These are phyloP conservation scores for Corvus hawaiiensis DNA, from an alignment of 2,113 vertebrate species.

Conservation along the genomic window DNA sequence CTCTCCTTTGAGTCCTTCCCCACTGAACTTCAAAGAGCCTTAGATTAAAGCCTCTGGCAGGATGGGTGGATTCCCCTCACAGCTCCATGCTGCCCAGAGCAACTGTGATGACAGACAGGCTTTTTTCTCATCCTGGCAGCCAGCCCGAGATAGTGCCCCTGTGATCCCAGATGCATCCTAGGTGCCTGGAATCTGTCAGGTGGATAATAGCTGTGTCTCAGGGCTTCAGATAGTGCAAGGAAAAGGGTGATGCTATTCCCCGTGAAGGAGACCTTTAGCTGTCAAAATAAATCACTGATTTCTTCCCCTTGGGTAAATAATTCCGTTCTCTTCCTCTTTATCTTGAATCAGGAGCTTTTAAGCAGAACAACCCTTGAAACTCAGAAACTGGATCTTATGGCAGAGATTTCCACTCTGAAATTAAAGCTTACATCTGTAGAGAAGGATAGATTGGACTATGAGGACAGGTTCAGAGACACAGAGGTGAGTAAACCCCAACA, in stretches of 20 bases:
- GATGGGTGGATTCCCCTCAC: not conserved
- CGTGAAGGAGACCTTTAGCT: not conserved
- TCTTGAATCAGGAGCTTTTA: constrained; percentile 83
- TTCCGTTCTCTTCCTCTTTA: not conserved
- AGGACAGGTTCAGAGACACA: constrained; percentile 86
- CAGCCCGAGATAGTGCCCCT: not conserved
- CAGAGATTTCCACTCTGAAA: constrained; percentile 92
- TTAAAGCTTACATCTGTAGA: constrained; percentile 86
- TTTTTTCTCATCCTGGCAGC: not conserved
- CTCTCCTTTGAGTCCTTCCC: not conserved
- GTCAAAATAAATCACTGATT: not conserved
- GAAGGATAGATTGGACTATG: constrained; percentile 85
- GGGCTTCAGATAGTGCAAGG: not conserved
- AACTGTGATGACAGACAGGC: not conserved
- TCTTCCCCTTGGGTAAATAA: not conserved
- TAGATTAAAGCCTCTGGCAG: constrained; percentile 9
- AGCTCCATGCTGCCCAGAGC: not conserved
- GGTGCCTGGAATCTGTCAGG: not conserved
- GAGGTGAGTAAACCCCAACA: constrained; percentile 74
- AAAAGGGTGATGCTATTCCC: not conserved
- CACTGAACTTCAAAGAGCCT: constrained; percentile 6
- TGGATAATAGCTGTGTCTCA: not conserved
- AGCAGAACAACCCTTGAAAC: constrained; percentile 89
- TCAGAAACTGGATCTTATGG: constrained; percentile 92
- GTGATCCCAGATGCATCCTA: not conserved